Evolutionary conservation across 2,113 vertebrate species (phyloP), one percentile per base, ranked within the genome.

Genomic region (Bucco capensis): DNA sequence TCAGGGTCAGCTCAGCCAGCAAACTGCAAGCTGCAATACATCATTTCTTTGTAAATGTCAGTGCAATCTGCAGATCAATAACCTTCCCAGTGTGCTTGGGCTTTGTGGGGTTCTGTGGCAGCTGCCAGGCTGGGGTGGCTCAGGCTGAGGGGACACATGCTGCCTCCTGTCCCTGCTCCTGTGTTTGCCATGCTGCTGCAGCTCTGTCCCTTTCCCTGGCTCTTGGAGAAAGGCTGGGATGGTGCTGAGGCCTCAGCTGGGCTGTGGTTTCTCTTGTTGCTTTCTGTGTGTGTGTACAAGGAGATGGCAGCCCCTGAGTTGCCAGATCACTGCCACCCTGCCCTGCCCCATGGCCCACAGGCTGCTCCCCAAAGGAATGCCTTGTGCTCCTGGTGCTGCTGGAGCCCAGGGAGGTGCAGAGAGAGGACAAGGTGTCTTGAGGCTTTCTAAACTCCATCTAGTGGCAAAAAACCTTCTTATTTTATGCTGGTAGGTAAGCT

Each of bases 11-110:
- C 79, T 92, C 88, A 96, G 96, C 90, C 89, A 95, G 96, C 94
- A 85, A 94, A 91, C 97, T 94, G 93, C 95, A 96, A 95, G 93
- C 96, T 94, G 96, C 96, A 97, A 98, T 98, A 95, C 96, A 97
- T 97, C 97, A 98, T 96, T 97, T 97, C 96, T 97, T 97, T 92
- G 95, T 97, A 97, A 98, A 98, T 98, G 97, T 97, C 97, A 98
- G 96, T 96, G 97, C 96, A 96, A 97, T 96, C 94, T 96, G 91
- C 58, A 21, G 96, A 97, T 98, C 97, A 1, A 98, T 98, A 96
- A 10, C 83, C 89, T 92, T 66, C 53, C 92, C 83, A 5, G 79
- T 72, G 93, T 87, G 92, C 91, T 82, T 66, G 89, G 83, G 96
- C 91, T 96, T 97, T 97, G 90, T 96, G 58, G 95, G 97, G 89